Evolutionary conservation across 2,888 invertebrate species (phyloP).

Genomic region (Abrostola triplasia): DNA sequence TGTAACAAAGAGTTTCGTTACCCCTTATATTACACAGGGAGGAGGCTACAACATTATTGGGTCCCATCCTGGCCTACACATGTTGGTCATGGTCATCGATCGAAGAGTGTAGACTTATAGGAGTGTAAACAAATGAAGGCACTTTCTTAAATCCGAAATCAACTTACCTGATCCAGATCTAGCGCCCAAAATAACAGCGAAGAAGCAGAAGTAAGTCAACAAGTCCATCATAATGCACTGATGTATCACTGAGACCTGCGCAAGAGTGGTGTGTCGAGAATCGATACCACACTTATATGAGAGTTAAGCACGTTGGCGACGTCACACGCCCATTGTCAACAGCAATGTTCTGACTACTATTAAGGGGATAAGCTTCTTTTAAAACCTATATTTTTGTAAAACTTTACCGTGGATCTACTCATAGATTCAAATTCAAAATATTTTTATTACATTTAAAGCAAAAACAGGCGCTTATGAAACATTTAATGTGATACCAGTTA

Average conservation of each 20-base stretch:
- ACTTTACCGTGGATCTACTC: neutral
- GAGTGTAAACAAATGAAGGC: too few relatives aligned
- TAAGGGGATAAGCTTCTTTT: constrained; percentile 25
- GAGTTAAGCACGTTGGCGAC: constrained; percentile 20
- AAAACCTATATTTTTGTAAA: neutral
- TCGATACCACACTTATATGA: constrained; percentile 46
- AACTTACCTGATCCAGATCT: constrained; percentile 69
- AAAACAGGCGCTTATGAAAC: too few relatives aligned
- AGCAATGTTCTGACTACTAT: constrained; percentile 18
- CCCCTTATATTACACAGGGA: too few relatives aligned
- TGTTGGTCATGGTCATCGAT: too few relatives aligned
- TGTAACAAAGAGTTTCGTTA: too few relatives aligned
- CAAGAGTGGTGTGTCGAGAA: constrained; percentile 19
- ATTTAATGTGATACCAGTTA: too few relatives aligned
- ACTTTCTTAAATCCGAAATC: neutral
- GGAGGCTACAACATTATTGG: too few relatives aligned
- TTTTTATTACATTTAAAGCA: too few relatives aligned
- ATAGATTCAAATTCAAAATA: too few relatives aligned
- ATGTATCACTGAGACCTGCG: constrained; percentile 22
- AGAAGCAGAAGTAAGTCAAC: constrained; percentile 66
- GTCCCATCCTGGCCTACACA: too few relatives aligned
- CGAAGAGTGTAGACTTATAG: too few relatives aligned
- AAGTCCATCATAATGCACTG: constrained; percentile 51
- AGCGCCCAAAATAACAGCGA: constrained; percentile 67
- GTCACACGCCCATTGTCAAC: constrained; percentile 47